Evolutionary conservation across 1,140 invertebrate genomes (phyloP), one percentile per base, ranked within the genome.

Genomic region (Cherax destructor): DNA sequence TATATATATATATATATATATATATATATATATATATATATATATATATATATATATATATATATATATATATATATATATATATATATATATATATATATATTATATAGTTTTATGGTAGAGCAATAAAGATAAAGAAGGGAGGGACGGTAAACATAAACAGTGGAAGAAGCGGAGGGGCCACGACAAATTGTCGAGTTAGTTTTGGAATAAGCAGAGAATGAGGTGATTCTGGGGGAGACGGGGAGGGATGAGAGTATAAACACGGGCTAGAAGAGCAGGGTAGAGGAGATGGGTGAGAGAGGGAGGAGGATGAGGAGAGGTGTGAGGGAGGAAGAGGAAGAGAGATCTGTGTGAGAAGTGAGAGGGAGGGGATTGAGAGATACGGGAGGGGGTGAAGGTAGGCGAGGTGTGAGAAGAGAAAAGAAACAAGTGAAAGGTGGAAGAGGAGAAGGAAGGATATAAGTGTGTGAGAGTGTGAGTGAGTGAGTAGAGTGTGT

Each of bases 121-220:
- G 21, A 69, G 61, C 21, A 69, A 21, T 21, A 69, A 18, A 69
- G 61, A 69, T 69, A 69, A 69, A 69, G 16, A 69, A 69, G 13
- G 4, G 61, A 16, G 4, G 0, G 18, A 18, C 21, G 11, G 61
- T 69, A 18, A 69, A 69, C 18, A 69, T 69, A 69, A 69, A 69
- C 61, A 16, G 11, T 16, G 61, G 52, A 69, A 16, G 61, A 21
- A 16, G 61, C 21, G 61, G 16, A 69, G 61, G 61, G 61, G 16
- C 13, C 16, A 69, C 11, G 61, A 69, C 61, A 69, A 69, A 69
- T 69, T 69, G 61, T n/a, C 61, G 4, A 69, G 61, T 69, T 69
- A 69, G 11, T 69, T 69, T 69, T 69, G 61, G 61, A 69, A 69
- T 69, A 69, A 69, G 21, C 61, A 69, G 61, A 69, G 61, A 69